Percentiles rank a stretch among this genome's conserved stretches.
phyloP scores from a whole-genome alignment of 2,113 vertebrate species.

The Clarias magur region DNA sequence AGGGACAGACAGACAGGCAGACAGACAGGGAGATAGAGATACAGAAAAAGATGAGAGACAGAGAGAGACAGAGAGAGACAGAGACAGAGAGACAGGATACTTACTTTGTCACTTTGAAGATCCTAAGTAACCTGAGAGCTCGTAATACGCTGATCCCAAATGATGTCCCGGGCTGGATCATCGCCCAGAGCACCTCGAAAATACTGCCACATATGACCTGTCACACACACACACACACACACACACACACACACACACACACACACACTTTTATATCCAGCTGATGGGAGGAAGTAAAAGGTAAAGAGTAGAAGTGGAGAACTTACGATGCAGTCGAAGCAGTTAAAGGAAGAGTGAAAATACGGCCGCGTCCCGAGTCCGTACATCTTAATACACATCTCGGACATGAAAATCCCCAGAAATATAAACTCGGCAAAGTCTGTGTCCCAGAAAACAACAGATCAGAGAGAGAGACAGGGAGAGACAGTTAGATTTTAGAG shows the following conservation, averaged over 20 bases:
- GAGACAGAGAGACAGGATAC: slow-evolving; percentile 57
- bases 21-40: background rate
- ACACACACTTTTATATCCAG: background rate
- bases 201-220: slow-evolving; percentile 96
- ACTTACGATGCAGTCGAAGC: slow-evolving; percentile 94
- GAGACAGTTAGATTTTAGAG: background rate
- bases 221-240: slow-evolving; percentile 37
- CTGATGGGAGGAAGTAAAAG: background rate
- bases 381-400: slow-evolving; percentile 96
- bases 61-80: background rate
- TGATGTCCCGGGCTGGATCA: slow-evolving; percentile 93
- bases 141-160: slow-evolving; percentile 96
- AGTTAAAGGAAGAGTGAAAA: slow-evolving; percentile 96
- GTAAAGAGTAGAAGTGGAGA: slow-evolving; percentile 37
- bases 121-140: slow-evolving; percentile 97
- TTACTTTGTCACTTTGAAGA: slow-evolving; percentile 99
- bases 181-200: slow-evolving; percentile 93
- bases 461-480: background rate
- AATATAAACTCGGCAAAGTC: slow-evolving; percentile 96
- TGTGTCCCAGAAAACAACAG: slow-evolving; percentile 54
- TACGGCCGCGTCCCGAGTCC: slow-evolving; percentile 89
- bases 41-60: too few species aligned
- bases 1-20: background rate
- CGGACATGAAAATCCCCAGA: slow-evolving; percentile 93
- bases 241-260: slow-evolving; percentile 8